These are phyloP conservation scores for Rotaria sp. DNA, from an alignment of 2,888 invertebrate genomes.

Conservation along the genomic window DNA sequence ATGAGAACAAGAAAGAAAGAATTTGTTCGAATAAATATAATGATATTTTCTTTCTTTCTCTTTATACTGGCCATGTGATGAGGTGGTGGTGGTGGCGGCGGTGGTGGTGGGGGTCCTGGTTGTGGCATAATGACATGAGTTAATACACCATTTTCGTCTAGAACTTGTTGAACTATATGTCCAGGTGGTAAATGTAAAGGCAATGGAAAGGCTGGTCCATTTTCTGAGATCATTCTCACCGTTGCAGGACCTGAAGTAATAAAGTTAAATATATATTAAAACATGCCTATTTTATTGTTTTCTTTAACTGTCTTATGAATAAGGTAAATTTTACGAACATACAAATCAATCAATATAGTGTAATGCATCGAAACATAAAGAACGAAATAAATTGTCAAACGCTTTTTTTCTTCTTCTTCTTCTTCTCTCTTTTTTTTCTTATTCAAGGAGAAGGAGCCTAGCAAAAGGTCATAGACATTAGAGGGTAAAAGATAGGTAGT, in stretches of 20 bases:
- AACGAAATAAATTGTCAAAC: neutral
- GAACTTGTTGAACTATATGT: slow-evolving; percentile 74
- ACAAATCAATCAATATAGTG: neutral
- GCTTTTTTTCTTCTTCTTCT: neutral
- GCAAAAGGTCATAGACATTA: neutral
- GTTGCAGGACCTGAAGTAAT: slow-evolving; percentile 68
- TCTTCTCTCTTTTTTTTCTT: neutral
- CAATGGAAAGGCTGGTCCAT: slow-evolving; percentile 71
- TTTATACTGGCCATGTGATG: neutral
- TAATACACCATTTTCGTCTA: slow-evolving; percentile 79
- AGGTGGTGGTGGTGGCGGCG: slow-evolving; percentile 43
- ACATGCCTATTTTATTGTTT: no score
- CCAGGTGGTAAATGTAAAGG: slow-evolving; percentile 84
- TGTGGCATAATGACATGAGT: slow-evolving; percentile 81
- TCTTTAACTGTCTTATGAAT: no score
- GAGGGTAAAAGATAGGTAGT: no score
- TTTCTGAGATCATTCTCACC: slow-evolving; percentile 76
- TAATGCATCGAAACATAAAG: neutral
- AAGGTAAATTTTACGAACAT: neutral
- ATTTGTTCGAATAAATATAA: no score
- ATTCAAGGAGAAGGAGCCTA: neutral
- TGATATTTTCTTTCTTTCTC: neutral
- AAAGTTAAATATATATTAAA: no score
- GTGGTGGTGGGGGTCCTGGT: slow-evolving; percentile 46
- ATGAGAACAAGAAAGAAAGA: neutral